Evolutionary conservation across 1,140 invertebrate species (phyloP), one percentile per base, ranked within the genome.

Genomic region (Metopolophium dirhodum): DNA sequence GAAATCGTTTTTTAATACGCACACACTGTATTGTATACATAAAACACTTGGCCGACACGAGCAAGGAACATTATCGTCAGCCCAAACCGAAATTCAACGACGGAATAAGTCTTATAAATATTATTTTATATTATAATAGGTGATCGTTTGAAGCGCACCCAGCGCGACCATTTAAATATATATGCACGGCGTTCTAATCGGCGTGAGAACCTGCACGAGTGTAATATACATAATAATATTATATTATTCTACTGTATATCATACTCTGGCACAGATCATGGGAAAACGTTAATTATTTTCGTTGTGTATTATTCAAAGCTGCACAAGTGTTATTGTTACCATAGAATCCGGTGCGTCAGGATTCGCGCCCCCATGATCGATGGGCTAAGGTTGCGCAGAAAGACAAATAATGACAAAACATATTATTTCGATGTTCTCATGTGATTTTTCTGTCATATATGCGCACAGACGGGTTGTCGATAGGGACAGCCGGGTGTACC

Each of bases 1-100:
- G 85, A 86, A 86, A 86, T 86, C 83, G 37, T 26, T 86, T 86
- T 86, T 86, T 86, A 86, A 77, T 77, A 77, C n/a, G 61, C 61
- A 18, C n/a, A n/a, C 61, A 77, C 30, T n/a, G 30, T 41, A 83
- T 41, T 41, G 82, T 83, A 37, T 83, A 83, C 82, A 35, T 37
- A 83, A 41, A 35, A 83, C 37, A 83, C 82, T 83, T 83, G 82
- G n/a, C 22, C 8, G 22, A 83, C 82, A 41, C 82, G 82, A 83
- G 37, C 82, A 83, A 41, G 37, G 37, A 85, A 26, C 26, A 85
- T 77, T 77, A 77, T 77, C 61, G 61, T n/a, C 61, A 77, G 30
- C 18, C 61, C 14, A 77, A 68, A n/a, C 61, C 11, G 30, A 68
- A 77, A 77, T 77, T 77, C 61, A 30, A 18, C 61, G 30, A 77